A percentile compares a stretch with the other conserved stretches of the same genome.
phyloP scores from a whole-genome alignment of 1,140 invertebrate genomes.

The Wiebesia pumilae region DNA sequence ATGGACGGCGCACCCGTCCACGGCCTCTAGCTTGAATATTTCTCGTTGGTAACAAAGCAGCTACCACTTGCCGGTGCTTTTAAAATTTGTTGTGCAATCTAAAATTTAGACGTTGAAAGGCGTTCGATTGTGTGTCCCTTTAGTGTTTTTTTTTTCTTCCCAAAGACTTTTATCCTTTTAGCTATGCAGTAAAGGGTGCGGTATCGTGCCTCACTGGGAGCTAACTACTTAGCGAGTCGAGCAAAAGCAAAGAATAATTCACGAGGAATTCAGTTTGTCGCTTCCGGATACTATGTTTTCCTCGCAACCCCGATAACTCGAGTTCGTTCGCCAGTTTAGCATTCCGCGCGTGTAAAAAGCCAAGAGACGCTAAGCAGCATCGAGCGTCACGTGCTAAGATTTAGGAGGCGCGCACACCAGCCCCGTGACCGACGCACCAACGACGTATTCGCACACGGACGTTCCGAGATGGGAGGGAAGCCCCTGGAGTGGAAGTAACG shows the following conservation, averaged over 20 bases:
- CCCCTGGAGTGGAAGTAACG: neutral
- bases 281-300: neutral
- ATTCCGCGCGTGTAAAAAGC: neutral
- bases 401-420: neutral
- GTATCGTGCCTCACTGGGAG: neutral
- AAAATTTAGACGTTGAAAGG: no score
- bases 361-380: neutral
- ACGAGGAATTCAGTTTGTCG: conserved; percentile 32
- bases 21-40: no score
- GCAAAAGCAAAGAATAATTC: neutral
- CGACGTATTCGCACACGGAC: neutral
- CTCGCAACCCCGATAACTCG: neutral
- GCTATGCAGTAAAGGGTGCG: neutral
- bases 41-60: no score
- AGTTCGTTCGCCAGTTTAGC: neutral
- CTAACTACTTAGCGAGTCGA: conserved; percentile 1
- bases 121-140: no score
- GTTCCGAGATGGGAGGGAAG: neutral
- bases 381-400: neutral
- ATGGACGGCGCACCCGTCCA: no score
- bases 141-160: no score
- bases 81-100: no score
- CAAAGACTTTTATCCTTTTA: neutral
- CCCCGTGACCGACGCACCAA: neutral
- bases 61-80: no score